These are phyloP conservation scores for Harlomillsia oculata DNA, from an alignment of 1,140 invertebrate genomes.

Conservation along the genomic window DNA sequence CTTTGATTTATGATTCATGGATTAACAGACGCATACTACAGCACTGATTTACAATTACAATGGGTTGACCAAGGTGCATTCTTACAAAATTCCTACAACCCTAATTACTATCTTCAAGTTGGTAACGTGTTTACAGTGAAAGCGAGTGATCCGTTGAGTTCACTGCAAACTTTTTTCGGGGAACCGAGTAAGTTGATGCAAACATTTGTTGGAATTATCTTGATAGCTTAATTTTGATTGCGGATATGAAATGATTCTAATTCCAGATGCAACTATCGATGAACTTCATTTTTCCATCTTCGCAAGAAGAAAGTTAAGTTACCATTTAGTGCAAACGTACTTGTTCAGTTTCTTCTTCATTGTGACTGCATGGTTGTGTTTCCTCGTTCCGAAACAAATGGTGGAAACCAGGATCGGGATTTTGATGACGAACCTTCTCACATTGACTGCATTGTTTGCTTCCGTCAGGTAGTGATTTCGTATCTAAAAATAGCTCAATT, in stretches of 20 bases:
- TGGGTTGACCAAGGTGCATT: too few relatives aligned
- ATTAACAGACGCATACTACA: too few relatives aligned
- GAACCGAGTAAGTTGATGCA: not conserved
- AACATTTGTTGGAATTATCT: not conserved
- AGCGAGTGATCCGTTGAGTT: not conserved
- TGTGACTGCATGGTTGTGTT: conserved; percentile 11
- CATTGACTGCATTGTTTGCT: conserved; percentile 16
- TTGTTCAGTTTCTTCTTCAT: conserved; percentile 17
- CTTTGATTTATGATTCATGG: too few relatives aligned
- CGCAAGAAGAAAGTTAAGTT: conserved; percentile 11
- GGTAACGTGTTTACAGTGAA: too few relatives aligned
- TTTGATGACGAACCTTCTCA: conserved; percentile 15
- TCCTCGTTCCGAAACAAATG: not conserved
- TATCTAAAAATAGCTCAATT: too few relatives aligned
- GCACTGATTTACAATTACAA: too few relatives aligned
- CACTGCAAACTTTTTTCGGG: not conserved
- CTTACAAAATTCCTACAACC: too few relatives aligned
- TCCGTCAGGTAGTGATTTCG: conserved; percentile 10
- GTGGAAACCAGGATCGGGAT: not conserved
- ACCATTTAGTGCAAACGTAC: conserved; percentile 16
- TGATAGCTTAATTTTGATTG: not conserved
- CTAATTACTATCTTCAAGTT: too few relatives aligned
- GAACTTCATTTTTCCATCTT: conserved; percentile 9
- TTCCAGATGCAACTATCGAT: conserved; percentile 10
- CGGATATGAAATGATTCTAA: not conserved